Conservation (phyloP, 1,140 invertebrate species). For the Aphelenchoides avenae region DNA sequence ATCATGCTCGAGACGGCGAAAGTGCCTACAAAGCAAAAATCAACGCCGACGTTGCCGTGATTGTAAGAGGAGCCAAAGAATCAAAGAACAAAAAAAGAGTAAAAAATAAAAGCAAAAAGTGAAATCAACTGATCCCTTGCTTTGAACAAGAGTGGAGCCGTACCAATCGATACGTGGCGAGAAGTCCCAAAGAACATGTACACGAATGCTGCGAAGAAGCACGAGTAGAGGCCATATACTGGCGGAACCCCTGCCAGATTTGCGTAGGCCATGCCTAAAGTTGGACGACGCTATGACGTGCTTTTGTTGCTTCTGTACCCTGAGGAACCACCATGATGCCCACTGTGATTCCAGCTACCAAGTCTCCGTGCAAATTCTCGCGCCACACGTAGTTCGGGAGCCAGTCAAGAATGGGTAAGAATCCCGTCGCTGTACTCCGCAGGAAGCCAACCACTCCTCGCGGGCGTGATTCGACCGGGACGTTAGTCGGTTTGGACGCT, state of each 20-base stretch:
- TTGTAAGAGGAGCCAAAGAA: no score
- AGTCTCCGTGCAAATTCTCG: slow-evolving; percentile 51
- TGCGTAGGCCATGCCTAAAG: slow-evolving; percentile 61
- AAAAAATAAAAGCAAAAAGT: no score
- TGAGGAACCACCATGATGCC: slow-evolving; percentile 62
- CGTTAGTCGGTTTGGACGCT: no score
- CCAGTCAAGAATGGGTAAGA: slow-evolving; percentile 50
- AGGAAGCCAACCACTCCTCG: no score
- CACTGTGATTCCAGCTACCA: slow-evolving; percentile 60
- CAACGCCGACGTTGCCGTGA: no score
- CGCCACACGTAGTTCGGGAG: slow-evolving; percentile 52
- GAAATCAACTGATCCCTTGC: neutral
- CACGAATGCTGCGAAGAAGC: slow-evolving; percentile 61
- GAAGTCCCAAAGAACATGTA: slow-evolving; percentile 63
- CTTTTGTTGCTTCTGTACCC: slow-evolving; percentile 34
- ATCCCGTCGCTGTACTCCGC: no score
- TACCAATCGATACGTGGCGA: slow-evolving; percentile 61
- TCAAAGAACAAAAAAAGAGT: no score
- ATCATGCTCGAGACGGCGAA: slow-evolving; percentile 58
- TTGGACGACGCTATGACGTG: no score
- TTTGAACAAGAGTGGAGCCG: no score
- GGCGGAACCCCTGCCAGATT: slow-evolving; percentile 60
- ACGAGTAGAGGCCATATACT: slow-evolving; percentile 62
- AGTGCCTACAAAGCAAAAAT: slow-evolving; percentile 41
- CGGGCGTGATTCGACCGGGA: no score